A percentile compares a stretch with the other conserved stretches of the same genome.
Evolutionary conservation across 1,140 invertebrate species (phyloP).

Genomic region (Cherax quadricarinatus): DNA sequence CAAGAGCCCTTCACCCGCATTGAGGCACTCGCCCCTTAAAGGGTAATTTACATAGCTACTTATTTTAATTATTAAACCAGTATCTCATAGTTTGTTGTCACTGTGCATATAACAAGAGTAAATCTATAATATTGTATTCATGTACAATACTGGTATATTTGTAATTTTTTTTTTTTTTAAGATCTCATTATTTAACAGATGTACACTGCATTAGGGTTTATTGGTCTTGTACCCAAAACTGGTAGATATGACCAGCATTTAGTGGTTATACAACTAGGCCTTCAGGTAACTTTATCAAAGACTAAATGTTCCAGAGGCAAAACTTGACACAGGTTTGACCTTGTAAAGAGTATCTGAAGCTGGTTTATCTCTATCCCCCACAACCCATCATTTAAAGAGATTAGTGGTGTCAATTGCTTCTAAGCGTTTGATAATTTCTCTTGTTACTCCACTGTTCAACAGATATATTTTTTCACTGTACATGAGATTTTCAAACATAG

Average conservation of each 20-base stretch:
- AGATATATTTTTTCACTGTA: not conserved
- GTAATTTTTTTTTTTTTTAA: too few species aligned
- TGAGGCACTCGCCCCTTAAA: too few species aligned
- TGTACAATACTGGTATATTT: too few species aligned
- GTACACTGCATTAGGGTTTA: too few species aligned
- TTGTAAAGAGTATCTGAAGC: not conserved
- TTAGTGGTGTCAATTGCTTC: slow-evolving; percentile 32
- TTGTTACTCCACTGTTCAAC: not conserved
- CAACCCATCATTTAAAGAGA: not conserved
- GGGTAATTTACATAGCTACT: too few species aligned
- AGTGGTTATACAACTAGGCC: not conserved
- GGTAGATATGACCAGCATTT: not conserved
- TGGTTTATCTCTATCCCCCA: not conserved
- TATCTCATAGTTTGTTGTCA: too few species aligned
- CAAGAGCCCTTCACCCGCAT: too few species aligned
- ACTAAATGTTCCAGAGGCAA: not conserved
- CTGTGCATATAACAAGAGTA: too few species aligned
- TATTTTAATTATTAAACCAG: too few species aligned
- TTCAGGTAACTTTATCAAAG: not conserved
- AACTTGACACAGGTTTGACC: not conserved
- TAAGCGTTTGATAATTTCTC: not conserved
- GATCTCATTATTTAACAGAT: too few species aligned
- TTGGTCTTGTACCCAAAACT: not conserved
- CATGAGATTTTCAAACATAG: not conserved
- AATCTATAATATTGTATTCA: too few species aligned